Conservation (phyloP, 2,113 vertebrate genomes). For the Atlantisia rogersi region DNA sequence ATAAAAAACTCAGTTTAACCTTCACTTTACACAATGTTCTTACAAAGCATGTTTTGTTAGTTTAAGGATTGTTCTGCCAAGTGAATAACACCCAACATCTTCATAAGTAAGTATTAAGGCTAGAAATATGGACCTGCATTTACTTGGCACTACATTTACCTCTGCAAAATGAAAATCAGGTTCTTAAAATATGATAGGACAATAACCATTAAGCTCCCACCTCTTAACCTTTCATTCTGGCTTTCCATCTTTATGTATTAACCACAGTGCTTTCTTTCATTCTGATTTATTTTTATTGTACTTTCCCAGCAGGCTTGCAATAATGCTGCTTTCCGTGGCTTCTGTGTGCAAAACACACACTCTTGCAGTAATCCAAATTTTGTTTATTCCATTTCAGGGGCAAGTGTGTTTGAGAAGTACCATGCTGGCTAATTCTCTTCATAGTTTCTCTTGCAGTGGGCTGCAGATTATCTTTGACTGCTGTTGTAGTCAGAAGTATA, state of each 20-base stretch:
- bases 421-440: not conserved
- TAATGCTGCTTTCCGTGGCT: not conserved
- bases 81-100: not conserved
- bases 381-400: slow-evolving; percentile 12
- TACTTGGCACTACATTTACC: not conserved
- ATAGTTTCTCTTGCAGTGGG: not conserved
- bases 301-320: slow-evolving; percentile 9
- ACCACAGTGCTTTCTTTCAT: slow-evolving; percentile 30
- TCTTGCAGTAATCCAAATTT: slow-evolving; percentile 33
- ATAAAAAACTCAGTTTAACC: not conserved
- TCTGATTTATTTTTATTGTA: slow-evolving; percentile 50
- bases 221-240: slow-evolving; percentile 39
- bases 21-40: not conserved
- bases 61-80: not conserved
- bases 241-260: slow-evolving; percentile 41
- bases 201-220: not conserved
- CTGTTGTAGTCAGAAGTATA: not conserved
- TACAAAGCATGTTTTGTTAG: not conserved
- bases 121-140: not conserved
- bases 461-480: not conserved
- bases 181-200: slow-evolving; percentile 30
- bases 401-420: not conserved
- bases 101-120: not conserved
- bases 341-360: not conserved
- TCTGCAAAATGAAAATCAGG: not conserved